phyloP scores from a whole-genome alignment of 37 sponge, comb jelly and placozoan genomes.

The Lycopodina hypogea region DNA sequence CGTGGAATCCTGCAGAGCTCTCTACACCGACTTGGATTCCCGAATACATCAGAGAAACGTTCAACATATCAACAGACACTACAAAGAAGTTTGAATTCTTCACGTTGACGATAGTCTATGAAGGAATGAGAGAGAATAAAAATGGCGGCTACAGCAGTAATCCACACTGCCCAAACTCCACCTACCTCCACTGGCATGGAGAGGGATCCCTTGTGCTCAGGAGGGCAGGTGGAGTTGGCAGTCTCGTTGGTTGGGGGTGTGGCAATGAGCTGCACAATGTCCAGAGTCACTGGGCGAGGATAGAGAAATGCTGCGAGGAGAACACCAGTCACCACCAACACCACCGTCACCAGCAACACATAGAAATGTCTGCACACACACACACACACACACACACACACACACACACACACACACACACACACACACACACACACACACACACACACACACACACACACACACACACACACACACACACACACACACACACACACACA shows the following conservation, averaged over 20 bases:
- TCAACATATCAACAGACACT: conserved; percentile 29
- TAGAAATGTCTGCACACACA: background rate
- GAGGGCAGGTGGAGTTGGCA: background rate
- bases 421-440: conserved; percentile 45
- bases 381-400: conserved; percentile 13
- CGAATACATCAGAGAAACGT: conserved; percentile 24
- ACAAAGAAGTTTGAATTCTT: conserved; percentile 57
- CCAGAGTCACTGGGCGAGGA: conserved; percentile 29
- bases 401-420: conserved; percentile 20
- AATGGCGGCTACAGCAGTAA: background rate
- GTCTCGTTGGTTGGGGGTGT: background rate
- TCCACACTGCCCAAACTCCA: too few relatives aligned
- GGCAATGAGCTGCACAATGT: background rate
- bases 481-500: too few relatives aligned
- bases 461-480: too few relatives aligned
- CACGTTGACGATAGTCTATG: conserved; percentile 25
- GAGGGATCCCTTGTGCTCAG: background rate
- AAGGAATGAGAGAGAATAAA: background rate
- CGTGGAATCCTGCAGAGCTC: background rate
- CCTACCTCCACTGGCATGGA: background rate
- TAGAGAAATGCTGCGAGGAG: conserved; percentile 40
- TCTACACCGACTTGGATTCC: conserved; percentile 16
- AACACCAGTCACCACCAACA: conserved; percentile 30
- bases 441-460: too few relatives aligned
- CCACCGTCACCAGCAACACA: conserved; percentile 24